phyloP scores from a whole-genome alignment of 2,797 vertebrate genomes.

The Danio jaintianensis region DNA sequence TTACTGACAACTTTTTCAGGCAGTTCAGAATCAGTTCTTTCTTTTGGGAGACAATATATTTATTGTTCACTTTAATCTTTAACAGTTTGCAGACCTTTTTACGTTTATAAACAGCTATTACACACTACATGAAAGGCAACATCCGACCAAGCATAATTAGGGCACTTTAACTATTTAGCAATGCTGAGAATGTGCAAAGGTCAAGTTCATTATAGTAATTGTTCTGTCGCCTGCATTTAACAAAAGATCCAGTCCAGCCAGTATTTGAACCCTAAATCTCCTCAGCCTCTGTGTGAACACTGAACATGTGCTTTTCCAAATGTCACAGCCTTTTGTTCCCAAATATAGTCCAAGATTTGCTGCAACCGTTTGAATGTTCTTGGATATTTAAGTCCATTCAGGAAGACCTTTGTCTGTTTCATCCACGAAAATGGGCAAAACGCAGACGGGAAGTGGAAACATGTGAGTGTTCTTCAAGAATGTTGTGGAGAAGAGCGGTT shows the following conservation, averaged over 20 bases:
- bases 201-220: slow-evolving; percentile 12
- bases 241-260: not conserved
- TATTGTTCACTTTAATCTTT: no score
- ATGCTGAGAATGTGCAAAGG: not conserved
- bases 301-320: slow-evolving; percentile 47
- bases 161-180: not conserved
- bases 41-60: no score
- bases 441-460: slow-evolving; percentile 56
- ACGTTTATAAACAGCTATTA: no score
- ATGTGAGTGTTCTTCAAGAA: slow-evolving; percentile 61
- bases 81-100: no score
- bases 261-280: slow-evolving; percentile 4
- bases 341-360: slow-evolving; percentile 45
- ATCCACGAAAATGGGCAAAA: slow-evolving; percentile 63
- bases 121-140: not conserved
- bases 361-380: slow-evolving; percentile 46
- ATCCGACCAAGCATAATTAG: not conserved
- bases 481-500: slow-evolving; percentile 55
- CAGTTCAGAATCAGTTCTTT: no score
- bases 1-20: no score
- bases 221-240: slow-evolving; percentile 24
- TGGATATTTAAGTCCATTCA: slow-evolving; percentile 55
- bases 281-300: slow-evolving; percentile 36
- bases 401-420: slow-evolving; percentile 63
- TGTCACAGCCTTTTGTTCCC: slow-evolving; percentile 52